Conservation (phyloP, 2,113 vertebrate genomes). For the Myotis davidii region DNA sequence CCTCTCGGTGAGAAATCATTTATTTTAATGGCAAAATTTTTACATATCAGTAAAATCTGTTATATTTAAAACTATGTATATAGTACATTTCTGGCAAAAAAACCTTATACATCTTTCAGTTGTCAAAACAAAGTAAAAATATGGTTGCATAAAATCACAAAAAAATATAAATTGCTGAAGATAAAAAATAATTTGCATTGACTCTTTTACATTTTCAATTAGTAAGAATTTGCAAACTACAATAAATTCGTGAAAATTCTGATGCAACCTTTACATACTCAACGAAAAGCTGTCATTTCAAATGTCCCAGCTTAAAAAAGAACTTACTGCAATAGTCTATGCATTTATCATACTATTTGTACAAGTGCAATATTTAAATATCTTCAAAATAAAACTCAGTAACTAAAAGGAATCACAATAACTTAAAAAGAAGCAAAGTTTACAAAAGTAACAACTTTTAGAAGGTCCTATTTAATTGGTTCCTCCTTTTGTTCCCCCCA, state of each 20-base stretch:
- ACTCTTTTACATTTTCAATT: constrained; percentile 63
- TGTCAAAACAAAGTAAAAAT: constrained; percentile 82
- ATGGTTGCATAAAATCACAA: constrained; percentile 78
- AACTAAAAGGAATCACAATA: constrained; percentile 76
- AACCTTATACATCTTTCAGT: constrained; percentile 76
- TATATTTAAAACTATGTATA: constrained; percentile 83
- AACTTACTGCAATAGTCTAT: constrained; percentile 76
- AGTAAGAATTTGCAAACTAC: constrained; percentile 75
- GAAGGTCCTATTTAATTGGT: constrained; percentile 70
- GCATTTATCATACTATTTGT: constrained; percentile 75
- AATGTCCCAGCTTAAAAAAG: constrained; percentile 77
- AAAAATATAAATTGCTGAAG: constrained; percentile 77
- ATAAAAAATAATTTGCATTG: constrained; percentile 72
- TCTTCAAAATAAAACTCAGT: constrained; percentile 78
- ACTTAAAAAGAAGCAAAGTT: constrained; percentile 79
- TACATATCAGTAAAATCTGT: constrained; percentile 77
- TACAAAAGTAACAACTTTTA: constrained; percentile 75
- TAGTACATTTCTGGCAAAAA: constrained; percentile 82
- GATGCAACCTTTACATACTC: constrained; percentile 59
- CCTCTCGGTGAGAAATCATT: constrained; percentile 80
- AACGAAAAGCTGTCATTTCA: constrained; percentile 77
- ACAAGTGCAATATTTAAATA: constrained; percentile 82
- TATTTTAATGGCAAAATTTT: constrained; percentile 80
- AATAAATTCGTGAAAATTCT: constrained; percentile 70
- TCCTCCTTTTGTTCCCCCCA: constrained; percentile 56